Evolutionary conservation across 1,140 invertebrate genomes (phyloP).

Genomic region (Trialeurodes vaporariorum): DNA sequence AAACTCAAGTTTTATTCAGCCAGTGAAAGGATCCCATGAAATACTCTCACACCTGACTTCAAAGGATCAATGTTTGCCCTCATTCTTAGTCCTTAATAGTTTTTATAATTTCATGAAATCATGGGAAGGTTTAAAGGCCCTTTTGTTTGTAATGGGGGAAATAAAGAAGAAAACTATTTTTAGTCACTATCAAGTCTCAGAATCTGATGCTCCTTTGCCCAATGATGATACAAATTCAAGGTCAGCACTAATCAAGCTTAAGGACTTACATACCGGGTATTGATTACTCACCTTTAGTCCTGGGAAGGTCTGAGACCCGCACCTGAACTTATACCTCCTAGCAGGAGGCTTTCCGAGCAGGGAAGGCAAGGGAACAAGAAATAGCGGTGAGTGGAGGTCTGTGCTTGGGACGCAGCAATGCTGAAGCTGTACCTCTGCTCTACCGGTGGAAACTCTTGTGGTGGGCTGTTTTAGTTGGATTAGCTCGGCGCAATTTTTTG

Average conservation of each 20-base stretch:
- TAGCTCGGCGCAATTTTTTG: conserved; percentile 36
- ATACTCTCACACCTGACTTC: too few species aligned
- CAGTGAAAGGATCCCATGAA: too few species aligned
- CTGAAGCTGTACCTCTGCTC: conserved; percentile 26
- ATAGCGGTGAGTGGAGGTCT: conserved; percentile 27
- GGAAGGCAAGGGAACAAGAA: conserved; percentile 43
- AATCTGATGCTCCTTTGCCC: too few species aligned
- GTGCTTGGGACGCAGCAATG: conserved; percentile 26
- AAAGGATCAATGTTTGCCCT: too few species aligned
- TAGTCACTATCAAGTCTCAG: too few species aligned
- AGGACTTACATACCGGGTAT: conserved; percentile 41
- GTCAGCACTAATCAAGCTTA: conserved; percentile 41
- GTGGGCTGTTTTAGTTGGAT: conserved; percentile 44
- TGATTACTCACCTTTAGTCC: conserved; percentile 37
- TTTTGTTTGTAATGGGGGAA: too few species aligned
- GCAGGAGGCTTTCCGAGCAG: conserved; percentile 39
- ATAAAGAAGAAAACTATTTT: too few species aligned
- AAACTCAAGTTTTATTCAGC: too few species aligned
- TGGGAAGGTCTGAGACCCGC: conserved; percentile 47
- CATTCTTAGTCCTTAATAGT: too few species aligned
- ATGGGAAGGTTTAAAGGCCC: too few species aligned
- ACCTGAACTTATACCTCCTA: conserved; percentile 35
- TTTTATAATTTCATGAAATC: too few species aligned
- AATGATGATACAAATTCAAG: conserved; percentile 10
- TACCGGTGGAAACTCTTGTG: conserved; percentile 41